A percentile compares a stretch with the other conserved stretches of the same genome.
Evolutionary conservation across 2,113 vertebrate species (phyloP).

Genomic region (Tauraco erythrolophus): DNA sequence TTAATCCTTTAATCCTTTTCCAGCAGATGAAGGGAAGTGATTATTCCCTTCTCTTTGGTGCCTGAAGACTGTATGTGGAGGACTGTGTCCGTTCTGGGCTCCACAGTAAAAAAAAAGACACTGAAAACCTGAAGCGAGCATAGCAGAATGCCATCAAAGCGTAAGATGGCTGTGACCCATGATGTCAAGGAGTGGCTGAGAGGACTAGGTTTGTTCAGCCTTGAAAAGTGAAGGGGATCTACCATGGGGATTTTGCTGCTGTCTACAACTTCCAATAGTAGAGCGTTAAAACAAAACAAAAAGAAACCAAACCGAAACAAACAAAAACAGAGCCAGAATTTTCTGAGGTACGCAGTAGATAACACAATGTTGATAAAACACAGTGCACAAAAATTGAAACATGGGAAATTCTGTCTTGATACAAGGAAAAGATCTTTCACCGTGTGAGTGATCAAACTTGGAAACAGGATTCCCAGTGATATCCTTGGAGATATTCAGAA

Average conservation of each 20-base stretch:
- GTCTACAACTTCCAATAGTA: neutral
- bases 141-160: neutral
- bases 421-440: neutral
- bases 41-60: neutral
- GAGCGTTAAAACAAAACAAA: neutral
- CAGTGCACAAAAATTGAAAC: neutral
- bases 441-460: accelerated
- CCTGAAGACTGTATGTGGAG: neutral
- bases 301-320: neutral
- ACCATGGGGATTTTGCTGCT: neutral
- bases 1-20: neutral
- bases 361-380: neutral
- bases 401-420: neutral
- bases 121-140: neutral
- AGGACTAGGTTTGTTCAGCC: neutral
- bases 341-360: neutral
- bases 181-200: neutral
- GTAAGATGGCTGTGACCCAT: accelerated
- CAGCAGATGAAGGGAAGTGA: neutral
- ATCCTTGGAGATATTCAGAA: neutral
- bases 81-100: neutral
- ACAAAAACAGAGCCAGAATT: neutral
- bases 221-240: neutral
- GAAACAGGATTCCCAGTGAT: neutral
- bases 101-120: neutral